Base-by-base conservation (phyloP, 1,140 invertebrate species). In the Colletes latitarsis region DNA sequence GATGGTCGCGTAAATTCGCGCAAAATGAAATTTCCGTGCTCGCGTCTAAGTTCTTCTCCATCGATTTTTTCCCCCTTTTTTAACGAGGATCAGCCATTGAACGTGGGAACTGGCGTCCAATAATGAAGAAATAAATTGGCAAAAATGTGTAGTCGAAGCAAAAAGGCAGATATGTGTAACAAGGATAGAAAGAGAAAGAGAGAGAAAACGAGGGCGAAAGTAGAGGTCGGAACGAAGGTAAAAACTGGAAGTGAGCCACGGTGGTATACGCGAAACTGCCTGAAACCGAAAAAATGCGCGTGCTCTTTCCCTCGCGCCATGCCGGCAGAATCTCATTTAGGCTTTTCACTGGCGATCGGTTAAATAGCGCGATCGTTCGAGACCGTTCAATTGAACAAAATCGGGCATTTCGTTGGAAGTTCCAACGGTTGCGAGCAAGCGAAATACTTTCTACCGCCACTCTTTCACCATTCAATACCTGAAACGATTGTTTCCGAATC, bases 311-410 rank as follows among this genome's bases (percentile, higher is more conserved):
- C 15, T 14, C 0, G 9, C 4, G 12, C n/a, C 63, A 10, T 14
- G 53, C n/a, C 46, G 4, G 46, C 58, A 46, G 76, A 82, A 82
- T 80, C 71, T 86, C 81, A 80, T 86, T 86, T 82, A 17, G 52
- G 60, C 66, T 79, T 82, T 86, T 72, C 64, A 76, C 57, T 15
- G 57, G 39, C 41, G 53, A 60, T 73, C 84, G 58, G 57, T 86
- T 86, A 86, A 86, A 86, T 21, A 77, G 63, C 58, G 46, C 6
- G 62, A 71, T 85, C 62, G 68, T 86, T 82, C 52, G 52, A 43
- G 55, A 53, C 30, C 80, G 67, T 82, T 76, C 75, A 76, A 82
- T 82, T 57, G 81, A 72, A 82, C 41, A 30, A 55, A 75, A 85
- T 85, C 71, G 80, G 46, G 49, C 77, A 55, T 84, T 81, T 75